phyloP scores from a whole-genome alignment of 1,140 invertebrate species.

The Zaprionus inermis region DNA sequence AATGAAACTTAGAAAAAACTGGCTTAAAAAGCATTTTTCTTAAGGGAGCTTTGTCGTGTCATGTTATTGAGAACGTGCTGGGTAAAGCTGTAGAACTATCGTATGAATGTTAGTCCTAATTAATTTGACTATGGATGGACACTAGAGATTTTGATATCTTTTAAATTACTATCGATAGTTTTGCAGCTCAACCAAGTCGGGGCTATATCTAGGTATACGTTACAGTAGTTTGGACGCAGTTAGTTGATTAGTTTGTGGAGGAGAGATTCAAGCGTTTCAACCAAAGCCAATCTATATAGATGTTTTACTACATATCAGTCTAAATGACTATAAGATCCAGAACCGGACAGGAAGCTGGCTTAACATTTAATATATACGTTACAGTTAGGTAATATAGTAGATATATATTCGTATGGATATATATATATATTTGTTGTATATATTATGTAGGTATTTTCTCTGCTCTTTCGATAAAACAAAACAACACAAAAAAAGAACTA shows the following conservation, averaged over 20 bases:
- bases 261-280: constrained; percentile 35
- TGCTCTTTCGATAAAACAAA: neutral
- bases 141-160: neutral
- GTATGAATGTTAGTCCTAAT: neutral
- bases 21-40: constrained; percentile 13
- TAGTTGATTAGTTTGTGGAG: constrained; percentile 18
- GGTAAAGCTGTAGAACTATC: neutral
- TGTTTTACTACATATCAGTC: constrained; percentile 32
- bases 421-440: constrained; percentile 13
- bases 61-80: constrained; percentile 6
- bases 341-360: neutral
- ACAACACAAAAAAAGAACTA: constrained; percentile 57
- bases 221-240: constrained; percentile 15
- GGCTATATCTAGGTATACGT: constrained; percentile 4
- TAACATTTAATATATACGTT: constrained; percentile 18
- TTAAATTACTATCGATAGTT: neutral
- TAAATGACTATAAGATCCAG: constrained; percentile 30
- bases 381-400: constrained; percentile 22
- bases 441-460: constrained; percentile 1
- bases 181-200: neutral
- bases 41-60: neutral
- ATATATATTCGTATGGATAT: constrained; percentile 18
- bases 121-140: neutral
- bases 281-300: constrained; percentile 25
- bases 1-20: constrained; percentile 11